A percentile compares a stretch with the other conserved stretches of the same genome.
Conservation (phyloP, 2,888 invertebrate genomes). For the Melieria crassipennis region DNA sequence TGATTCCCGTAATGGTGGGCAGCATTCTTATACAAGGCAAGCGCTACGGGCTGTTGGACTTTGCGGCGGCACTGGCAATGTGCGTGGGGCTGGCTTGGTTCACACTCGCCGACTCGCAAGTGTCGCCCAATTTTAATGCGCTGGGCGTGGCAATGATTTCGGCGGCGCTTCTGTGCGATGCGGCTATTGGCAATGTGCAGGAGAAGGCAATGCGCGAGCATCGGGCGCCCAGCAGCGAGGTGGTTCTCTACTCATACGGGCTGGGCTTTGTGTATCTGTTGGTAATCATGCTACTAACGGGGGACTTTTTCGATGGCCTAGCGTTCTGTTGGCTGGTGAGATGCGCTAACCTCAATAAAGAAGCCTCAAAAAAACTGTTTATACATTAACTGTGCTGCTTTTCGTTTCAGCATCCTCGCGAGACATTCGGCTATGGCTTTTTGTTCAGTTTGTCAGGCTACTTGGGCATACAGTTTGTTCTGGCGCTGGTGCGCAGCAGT, state of each 20-base stretch:
- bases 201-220: slow-evolving; percentile 92
- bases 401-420: slow-evolving; percentile 71
- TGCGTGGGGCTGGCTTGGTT: slow-evolving; percentile 91
- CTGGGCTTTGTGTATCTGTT: slow-evolving; percentile 87
- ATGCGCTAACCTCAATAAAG: slow-evolving; percentile 12
- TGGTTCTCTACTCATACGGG: slow-evolving; percentile 91
- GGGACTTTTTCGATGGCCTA: slow-evolving; percentile 79
- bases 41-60: slow-evolving; percentile 83
- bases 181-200: slow-evolving; percentile 95
- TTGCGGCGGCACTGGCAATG: slow-evolving; percentile 86
- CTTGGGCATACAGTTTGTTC: slow-evolving; percentile 91
- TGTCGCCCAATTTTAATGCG: slow-evolving; percentile 78
- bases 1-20: slow-evolving; percentile 94
- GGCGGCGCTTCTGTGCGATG: slow-evolving; percentile 90
- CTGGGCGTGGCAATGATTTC: slow-evolving; percentile 81
- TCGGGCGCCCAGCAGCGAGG: slow-evolving; percentile 87
- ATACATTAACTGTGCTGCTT: neutral
- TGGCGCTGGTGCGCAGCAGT: slow-evolving; percentile 86
- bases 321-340: slow-evolving; percentile 80
- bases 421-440: slow-evolving; percentile 86
- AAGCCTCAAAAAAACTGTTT: neutral
- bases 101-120: slow-evolving; percentile 82
- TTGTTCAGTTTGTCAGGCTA: slow-evolving; percentile 91
- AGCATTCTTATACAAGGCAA: slow-evolving; percentile 93
- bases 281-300: slow-evolving; percentile 75